Conservation (phyloP, 2,888 invertebrate species). For the Dryomyza anilis region DNA sequence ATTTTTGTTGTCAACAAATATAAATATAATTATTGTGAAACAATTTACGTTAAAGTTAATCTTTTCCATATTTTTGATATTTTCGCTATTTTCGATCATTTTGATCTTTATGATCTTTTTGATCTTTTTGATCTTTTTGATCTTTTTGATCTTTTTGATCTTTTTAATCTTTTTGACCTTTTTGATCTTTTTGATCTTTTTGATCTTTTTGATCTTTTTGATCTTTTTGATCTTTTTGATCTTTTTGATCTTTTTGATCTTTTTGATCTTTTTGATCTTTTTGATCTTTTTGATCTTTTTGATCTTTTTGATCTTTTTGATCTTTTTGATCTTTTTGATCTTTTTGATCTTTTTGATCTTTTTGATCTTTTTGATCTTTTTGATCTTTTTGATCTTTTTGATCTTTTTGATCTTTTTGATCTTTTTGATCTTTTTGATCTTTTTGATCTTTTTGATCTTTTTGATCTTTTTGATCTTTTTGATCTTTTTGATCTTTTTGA, state of each 20-base stretch:
- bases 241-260: background rate
- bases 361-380: background rate
- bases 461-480: background rate
- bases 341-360: background rate
- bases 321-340: background rate
- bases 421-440: background rate
- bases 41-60: background rate
- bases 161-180: too few species aligned
- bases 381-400: background rate
- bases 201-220: background rate
- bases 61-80: too few species aligned
- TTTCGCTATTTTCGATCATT: too few species aligned
- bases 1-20: too few species aligned
- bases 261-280: background rate
- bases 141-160: background rate
- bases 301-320: background rate
- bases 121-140: background rate
- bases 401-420: background rate
- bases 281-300: background rate
- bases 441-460: background rate
- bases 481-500: background rate
- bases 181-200: too few species aligned
- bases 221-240: background rate
- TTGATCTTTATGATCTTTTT: background rate
- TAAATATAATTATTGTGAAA: background rate